Evolutionary conservation across 1,140 invertebrate genomes (phyloP), one percentile per base, ranked within the genome.

Genomic region (Eciton burchellii): DNA sequence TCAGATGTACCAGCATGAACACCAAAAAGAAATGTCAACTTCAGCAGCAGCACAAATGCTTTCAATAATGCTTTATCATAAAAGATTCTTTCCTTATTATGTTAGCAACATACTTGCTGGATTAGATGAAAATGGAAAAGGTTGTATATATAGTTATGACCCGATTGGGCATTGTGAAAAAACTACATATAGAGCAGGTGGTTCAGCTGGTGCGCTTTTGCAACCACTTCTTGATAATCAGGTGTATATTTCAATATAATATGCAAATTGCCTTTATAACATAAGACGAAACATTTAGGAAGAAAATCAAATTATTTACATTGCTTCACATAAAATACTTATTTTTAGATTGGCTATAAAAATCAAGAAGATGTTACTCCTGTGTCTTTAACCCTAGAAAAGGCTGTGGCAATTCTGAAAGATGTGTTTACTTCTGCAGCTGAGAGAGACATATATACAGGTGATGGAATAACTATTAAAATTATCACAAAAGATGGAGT

Each of bases 1-100:
- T 43, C 95, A 99, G 96, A 98, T 99, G 96, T 99, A 99, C 90
- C 95, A 97, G 83, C 98, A 99, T 93, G 98, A 99, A 76, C 99
- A 99, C 93, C 96, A 98, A 89, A 98, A 98, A 92, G 95, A 96
- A 3, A 99, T 99, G 98, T 95, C 97, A 3, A 99, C 99, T 0
- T 95, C 96, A 81, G 98, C 99, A 12, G 95, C 98, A 16, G 98
- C 99, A 16, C 98, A 99, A 93, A 97, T 99, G 96, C 93, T 99
- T 1, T 98, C 99, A 0, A 99, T 97, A 6, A 97, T 99, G 95
- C 94, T 99, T 79, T 99, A 99, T 92, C 97, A 98, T 90, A 98
- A 98, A 88, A 95, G 99, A 83, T 99, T 99, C 93, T 99, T 99
- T 93, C 99, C 99, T 0, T 99, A 99, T 92, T 99, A 99, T 92